Conservation (phyloP, 2,797 vertebrate genomes). For the Lepus oiostolus region DNA sequence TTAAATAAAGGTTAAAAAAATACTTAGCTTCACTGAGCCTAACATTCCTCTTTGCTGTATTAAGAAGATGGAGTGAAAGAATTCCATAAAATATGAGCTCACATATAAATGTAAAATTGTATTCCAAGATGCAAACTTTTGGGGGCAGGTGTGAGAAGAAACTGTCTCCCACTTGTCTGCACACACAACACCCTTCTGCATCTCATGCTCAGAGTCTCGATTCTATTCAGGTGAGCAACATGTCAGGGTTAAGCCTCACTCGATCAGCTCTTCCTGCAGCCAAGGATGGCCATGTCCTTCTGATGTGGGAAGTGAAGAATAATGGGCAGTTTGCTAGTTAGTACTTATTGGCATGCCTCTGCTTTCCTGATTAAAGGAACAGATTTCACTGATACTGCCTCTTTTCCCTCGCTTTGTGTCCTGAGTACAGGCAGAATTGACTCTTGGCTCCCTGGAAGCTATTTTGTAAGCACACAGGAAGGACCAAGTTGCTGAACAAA, state of each 20-base stretch:
- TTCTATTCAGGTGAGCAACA: neutral
- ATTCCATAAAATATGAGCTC: neutral
- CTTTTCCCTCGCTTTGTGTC: neutral
- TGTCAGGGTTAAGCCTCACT: neutral
- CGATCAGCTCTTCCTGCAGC: neutral
- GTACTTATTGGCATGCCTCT: neutral
- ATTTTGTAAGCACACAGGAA: neutral
- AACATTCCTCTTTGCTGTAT: neutral
- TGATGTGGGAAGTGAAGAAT: neutral
- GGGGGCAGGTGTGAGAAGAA: neutral
- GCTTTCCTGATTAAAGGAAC: neutral
- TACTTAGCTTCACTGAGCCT: neutral
- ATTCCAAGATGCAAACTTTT: neutral
- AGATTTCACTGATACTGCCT: neutral
- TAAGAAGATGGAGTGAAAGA: slow-evolving; percentile 11
- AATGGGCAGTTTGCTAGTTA: neutral
- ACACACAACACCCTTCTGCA: neutral
- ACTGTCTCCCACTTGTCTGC: neutral
- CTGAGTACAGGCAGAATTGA: neutral
- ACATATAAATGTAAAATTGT: slow-evolving; percentile 11
- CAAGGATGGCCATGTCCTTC: neutral
- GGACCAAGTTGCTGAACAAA: slow-evolving; percentile 3
- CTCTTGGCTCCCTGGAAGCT: neutral
- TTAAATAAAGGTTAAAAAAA: neutral
- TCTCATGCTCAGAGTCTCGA: neutral